Base-by-base conservation (phyloP, 2,113 vertebrate species). In the Chelonoidis abingdonii region DNA sequence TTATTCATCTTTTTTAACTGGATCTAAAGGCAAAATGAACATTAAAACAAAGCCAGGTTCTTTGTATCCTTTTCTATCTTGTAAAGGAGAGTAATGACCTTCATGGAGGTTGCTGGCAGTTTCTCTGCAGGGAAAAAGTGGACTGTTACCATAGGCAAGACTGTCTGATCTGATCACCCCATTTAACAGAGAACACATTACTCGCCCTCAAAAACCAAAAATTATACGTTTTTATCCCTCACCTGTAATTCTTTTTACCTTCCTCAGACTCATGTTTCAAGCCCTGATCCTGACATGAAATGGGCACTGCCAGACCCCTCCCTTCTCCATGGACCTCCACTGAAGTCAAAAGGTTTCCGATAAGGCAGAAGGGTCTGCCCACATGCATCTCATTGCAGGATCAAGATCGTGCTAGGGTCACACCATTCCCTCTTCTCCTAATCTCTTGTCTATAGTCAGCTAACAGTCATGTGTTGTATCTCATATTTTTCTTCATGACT, bases 91-190 rank as follows among this genome's bases (percentile, higher is more conserved):
- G 17, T 31, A 72, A 38, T 16, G 27, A 84, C 78, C 54, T 91
- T 95, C 89, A 89, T 54, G 92, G 72, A 95, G 83, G 12, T 21
- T 91, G 52, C 35, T 81, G 59, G 84, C 9, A 59, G 44, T 84
- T 56, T 75, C 56, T 85, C 84, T 59, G 13, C 59, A 25, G 41
- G 8, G 4, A 25, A 85, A 90, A 69, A n/a, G 80, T 83, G 84
- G 62, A 81, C 50, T 38, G 10, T 47, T 72, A 88, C 52, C 56
- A 91, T 2, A 81, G 90, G 1, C 16, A 95, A 88, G 17, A 49
- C 16, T 24, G 4, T 7, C n/a, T 81, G 57, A 89, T 53, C 50
- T 13, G 5, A 62, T 79, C 38, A 94, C 1, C 3, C 29, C 72
- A 3, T 84, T 80, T 69, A 90, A 59, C 9, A 57, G 50, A 88